Base-by-base conservation (phyloP, 92 coral and sea anemone genomes). In the Zoanthus gigantus region DNA sequence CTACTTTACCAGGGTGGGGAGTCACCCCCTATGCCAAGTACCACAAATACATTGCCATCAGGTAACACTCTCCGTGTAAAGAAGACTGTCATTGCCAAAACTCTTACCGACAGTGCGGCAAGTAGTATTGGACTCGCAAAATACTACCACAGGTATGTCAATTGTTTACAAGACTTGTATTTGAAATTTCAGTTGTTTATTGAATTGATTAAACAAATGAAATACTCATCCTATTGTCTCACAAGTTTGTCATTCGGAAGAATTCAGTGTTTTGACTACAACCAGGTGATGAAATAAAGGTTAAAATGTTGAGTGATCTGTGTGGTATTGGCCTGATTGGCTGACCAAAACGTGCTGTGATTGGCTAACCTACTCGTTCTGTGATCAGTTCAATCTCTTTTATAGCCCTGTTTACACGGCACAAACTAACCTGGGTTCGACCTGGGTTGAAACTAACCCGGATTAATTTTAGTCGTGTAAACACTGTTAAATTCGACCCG, bases 11-110 rank as follows among this genome's bases (percentile, higher is more conserved):
- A 97, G 99, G 95, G 93, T 58, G 96, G 94, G 23, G 98, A 97
- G 82, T 85, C 96, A 34, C 99, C 99, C 9, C 96, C 98, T 15
- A 97, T 97, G 99, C 99, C 99, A n/a, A 95, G 96, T 29, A 92
- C 95, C 72, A 94, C 89, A 7, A 91, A 96, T 28, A 88, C 96
- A 54, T 80, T 95, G 66, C 99, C 99, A 16, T 97, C 99, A 83
- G 99, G 99, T 32, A 97, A 91, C 79, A 94, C 97, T 15, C 90
- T 94, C 34, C 92, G 96, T 28, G 95, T 93, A 9, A 94, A 93
- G 88, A 92, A 96, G 86, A 93, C 94, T 46, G 89, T 95, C 67
- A 87, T 96, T 30, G 94, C 95, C 88, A 94, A 92, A 76, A 93
- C 98, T 34, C 93, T 97, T n/a, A 95, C 96, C 23, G 99, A 97